Evolutionary conservation across 2,797 vertebrate genomes (phyloP), one percentile per base, ranked within the genome.

Genomic region (Cheirogaleus major): DNA sequence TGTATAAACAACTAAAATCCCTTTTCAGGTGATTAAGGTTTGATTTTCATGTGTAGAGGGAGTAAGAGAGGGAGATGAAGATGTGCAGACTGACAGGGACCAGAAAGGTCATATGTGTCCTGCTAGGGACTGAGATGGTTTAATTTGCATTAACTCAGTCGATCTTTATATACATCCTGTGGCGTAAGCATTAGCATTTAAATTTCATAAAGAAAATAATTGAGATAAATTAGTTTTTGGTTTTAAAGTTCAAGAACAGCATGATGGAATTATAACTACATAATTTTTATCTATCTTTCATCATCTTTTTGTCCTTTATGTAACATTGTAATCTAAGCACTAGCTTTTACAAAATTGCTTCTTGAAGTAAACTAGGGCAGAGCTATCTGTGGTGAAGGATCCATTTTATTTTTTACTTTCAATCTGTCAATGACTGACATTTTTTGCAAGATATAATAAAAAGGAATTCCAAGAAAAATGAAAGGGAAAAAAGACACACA

Each of bases 321-420:
- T 90, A 93, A 81, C 50, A 50, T 45, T 59, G 6, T 63, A 69
- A 80, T 78, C 88, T 91, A 93, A 93, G 27, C 17, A 87, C 13
- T 67, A 63, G 35, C 65, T 76, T 86, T 93, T 75, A 83, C 12
- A 83, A 79, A 80, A 79, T 79, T 93, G 48, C 35, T 55, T 59
- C n/a, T 17, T 70, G 87, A 76, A 80, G 27, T 73, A 81, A 79
- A 89, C 18, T 76, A 91, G 14, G 91, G 15, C 25, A 65, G 25
- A 84, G 70, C 9, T 90, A 41, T 50, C 67, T 59, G 45, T 61
- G 41, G 32, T 57, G 25, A 95, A 91, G 35, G 17, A 67, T 0
- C 7, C 6, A 61, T 88, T 87, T 89, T 84, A 72, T 92, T 92
- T 96, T 89, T 88, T 59, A 76, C 75, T 94, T 94, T 88, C 67